Evolutionary conservation across 1,140 invertebrate species (phyloP), one percentile per base, ranked within the genome.

Genomic region (Parasteatoda tepidariorum): DNA sequence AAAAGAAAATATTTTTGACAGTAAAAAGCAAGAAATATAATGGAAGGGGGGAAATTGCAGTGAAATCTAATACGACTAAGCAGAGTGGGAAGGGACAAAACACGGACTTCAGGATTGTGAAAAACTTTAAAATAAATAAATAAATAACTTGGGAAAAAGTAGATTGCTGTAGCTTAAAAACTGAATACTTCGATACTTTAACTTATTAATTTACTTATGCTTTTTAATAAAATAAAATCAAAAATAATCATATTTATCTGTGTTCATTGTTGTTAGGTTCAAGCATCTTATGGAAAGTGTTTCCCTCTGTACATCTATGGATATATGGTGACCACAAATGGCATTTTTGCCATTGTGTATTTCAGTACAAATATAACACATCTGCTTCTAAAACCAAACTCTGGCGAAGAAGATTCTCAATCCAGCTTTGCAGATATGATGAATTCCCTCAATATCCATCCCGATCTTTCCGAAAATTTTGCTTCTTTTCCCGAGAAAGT

Each of bases 401-500:
- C n/a, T n/a, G n/a, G n/a, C n/a, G n/a, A n/a, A n/a, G n/a, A n/a
- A n/a, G n/a, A n/a, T n/a, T n/a, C n/a, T n/a, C n/a, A 9, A 24
- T 38, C 6, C 6, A 33, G 34, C 5, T n/a, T n/a, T n/a, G n/a
- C n/a, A n/a, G n/a, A n/a, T 66, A 68, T 18, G 3, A 61, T 68
- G 24, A 30, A 38, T 30, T 34, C 30, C 2, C 38, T 68, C 7
- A 18, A n/a, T 34, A n/a, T 68, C n/a, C 28, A 61, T 70, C n/a
- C 41, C 22, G 70, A 81, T 54, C 18, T 41, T 11, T 28, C 18
- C n/a, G 48, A 70, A 38, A n/a, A n/a, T n/a, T n/a, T n/a, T n/a
- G n/a, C n/a, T n/a, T n/a, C n/a, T n/a, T n/a, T n/a, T n/a, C n/a
- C n/a, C n/a, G n/a, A n/a, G n/a, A 9, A 33, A 2, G 13, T 24